phyloP scores from a whole-genome alignment of 2,888 invertebrate species.

The Thera obeliscata region DNA sequence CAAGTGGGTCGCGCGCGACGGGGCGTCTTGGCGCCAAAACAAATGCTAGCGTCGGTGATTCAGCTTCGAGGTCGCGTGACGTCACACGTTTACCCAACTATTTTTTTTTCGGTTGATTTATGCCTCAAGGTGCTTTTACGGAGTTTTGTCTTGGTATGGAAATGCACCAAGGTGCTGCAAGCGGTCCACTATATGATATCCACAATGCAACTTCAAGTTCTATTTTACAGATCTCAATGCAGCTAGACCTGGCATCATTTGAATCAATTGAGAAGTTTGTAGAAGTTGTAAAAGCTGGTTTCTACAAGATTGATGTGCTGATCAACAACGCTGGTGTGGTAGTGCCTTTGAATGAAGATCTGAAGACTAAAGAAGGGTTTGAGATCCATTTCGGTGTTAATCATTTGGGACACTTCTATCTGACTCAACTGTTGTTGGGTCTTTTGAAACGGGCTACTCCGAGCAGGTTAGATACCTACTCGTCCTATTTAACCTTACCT shows the following conservation, averaged over 20 bases:
- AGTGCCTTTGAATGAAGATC: slow-evolving; percentile 82
- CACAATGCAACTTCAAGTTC: not conserved
- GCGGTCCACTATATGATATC: not conserved
- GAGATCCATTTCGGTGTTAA: slow-evolving; percentile 93
- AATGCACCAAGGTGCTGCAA: not conserved
- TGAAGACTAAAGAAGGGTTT: slow-evolving; percentile 88
- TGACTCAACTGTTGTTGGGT: slow-evolving; percentile 91
- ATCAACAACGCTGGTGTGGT: slow-evolving; percentile 93
- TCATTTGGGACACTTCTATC: slow-evolving; percentile 92
- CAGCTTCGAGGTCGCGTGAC: too few relatives aligned
- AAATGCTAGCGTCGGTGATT: too few relatives aligned
- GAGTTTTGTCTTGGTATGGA: too few relatives aligned
- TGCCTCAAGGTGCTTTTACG: too few relatives aligned
- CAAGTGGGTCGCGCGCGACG: too few relatives aligned
- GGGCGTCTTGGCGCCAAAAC: too few relatives aligned
- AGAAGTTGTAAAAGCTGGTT: slow-evolving; percentile 86
- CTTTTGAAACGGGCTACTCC: slow-evolving; percentile 86
- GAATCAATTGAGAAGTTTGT: slow-evolving; percentile 90
- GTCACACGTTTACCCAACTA: too few relatives aligned
- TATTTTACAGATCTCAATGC: slow-evolving; percentile 87
- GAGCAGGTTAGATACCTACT: slow-evolving; percentile 79
- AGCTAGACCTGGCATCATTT: slow-evolving; percentile 90
- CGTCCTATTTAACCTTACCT: too few relatives aligned
- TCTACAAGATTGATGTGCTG: slow-evolving; percentile 88
- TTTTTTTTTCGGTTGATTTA: too few relatives aligned